Conservation (phyloP, 2,888 invertebrate genomes). For the Leptogaster cylindrica region DNA sequence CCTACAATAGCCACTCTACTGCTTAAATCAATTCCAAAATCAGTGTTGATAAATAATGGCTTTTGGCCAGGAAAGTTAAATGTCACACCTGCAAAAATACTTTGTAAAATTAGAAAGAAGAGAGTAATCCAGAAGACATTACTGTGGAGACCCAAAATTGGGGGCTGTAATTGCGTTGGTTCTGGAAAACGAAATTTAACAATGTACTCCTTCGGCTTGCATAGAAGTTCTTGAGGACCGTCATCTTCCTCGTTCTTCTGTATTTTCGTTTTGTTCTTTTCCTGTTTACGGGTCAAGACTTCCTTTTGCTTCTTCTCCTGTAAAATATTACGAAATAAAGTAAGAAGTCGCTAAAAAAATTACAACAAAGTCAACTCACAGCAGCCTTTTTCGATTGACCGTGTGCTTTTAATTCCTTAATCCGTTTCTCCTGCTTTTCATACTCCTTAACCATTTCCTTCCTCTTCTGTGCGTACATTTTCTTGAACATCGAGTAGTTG, state of each 20-base stretch:
- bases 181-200: conserved; percentile 99
- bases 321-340: conserved; percentile 25
- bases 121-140: conserved; percentile 54
- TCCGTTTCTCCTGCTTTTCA: conserved; percentile 95
- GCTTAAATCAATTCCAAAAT: conserved; percentile 95
- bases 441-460: conserved; percentile 96
- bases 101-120: neutral
- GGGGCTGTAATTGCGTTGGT: conserved; percentile 95
- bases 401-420: conserved; percentile 94
- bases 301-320: conserved; percentile 92
- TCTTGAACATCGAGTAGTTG: conserved; percentile 97
- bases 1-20: conserved; percentile 84
- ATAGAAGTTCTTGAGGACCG: conserved; percentile 82
- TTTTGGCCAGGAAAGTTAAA: conserved; percentile 85
- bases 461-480: conserved; percentile 96
- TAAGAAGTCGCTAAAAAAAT: conserved; percentile 1
- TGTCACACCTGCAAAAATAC: conserved; percentile 70
- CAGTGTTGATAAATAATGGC: conserved; percentile 80
- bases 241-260: conserved; percentile 81
- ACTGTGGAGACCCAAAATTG: conserved; percentile 94
- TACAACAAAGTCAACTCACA: conserved; percentile 59
- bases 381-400: conserved; percentile 97
- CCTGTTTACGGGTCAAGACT: conserved; percentile 86
- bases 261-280: conserved; percentile 84
- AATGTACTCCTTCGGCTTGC: conserved; percentile 91